These are phyloP conservation scores for Patagioenas fasciata DNA, from an alignment of 2,113 vertebrate species.

Conservation along the genomic window DNA sequence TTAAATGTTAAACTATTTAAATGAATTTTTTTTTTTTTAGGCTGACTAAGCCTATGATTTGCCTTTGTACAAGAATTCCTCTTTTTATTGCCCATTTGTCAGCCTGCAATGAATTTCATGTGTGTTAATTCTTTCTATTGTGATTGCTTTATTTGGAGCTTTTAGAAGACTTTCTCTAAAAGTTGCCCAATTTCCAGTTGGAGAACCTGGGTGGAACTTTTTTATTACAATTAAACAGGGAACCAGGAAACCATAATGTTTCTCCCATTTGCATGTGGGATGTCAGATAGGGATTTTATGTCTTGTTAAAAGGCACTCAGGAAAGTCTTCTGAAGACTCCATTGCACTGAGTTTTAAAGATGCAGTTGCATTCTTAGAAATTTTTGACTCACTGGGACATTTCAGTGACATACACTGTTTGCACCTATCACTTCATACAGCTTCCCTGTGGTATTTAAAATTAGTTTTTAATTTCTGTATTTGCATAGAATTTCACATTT, in stretches of 20 bases:
- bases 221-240: neutral
- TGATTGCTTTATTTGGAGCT: neutral
- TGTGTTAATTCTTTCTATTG: neutral
- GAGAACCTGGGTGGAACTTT: neutral
- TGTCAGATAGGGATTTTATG: neutral
- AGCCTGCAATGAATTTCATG: neutral
- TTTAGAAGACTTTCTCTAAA: neutral
- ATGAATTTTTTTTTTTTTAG: neutral
- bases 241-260: neutral
- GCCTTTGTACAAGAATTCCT: neutral
- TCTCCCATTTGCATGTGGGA: rapidly evolving
- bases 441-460: neutral
- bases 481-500: neutral
- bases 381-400: neutral
- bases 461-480: neutral
- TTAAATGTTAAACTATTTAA: neutral
- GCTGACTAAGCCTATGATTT: neutral
- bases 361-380: neutral
- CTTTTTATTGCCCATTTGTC: neutral
- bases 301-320: neutral
- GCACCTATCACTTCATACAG: neutral
- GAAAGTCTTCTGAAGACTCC: neutral
- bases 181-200: neutral
- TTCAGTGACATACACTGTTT: neutral
- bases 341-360: neutral